Evolutionary conservation across 2,113 vertebrate genomes (phyloP).

Genomic region (Anarhynchus alexandrinus): DNA sequence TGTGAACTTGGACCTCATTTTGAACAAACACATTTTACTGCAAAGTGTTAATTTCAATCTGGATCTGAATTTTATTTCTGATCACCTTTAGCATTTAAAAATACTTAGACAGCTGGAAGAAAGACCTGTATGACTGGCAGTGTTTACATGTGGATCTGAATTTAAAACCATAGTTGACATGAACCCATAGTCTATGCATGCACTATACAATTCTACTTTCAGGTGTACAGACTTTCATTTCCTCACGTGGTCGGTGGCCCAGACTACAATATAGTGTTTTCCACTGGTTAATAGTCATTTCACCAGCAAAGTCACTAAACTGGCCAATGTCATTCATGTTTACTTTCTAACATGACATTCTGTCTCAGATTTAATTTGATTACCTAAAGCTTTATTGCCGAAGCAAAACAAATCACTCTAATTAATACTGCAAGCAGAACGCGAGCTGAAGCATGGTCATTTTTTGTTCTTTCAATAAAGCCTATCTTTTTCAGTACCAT

Average conservation of each 20-base stretch:
- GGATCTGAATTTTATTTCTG: not conserved
- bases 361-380: conserved; percentile 52
- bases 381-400: conserved; percentile 60
- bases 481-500: not conserved
- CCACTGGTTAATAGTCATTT: conserved; percentile 21
- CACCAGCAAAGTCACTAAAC: conserved; percentile 20
- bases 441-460: not conserved
- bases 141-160: not conserved
- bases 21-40: not conserved
- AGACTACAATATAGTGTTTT: not conserved
- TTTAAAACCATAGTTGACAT: not conserved
- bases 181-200: not conserved
- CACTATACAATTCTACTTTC: not conserved
- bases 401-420: conserved; percentile 56
- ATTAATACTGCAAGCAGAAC: conserved; percentile 28
- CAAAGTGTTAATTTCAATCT: not conserved
- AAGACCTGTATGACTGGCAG: not conserved
- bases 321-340: conserved; percentile 32
- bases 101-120: not conserved
- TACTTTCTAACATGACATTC: conserved; percentile 23
- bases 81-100: not conserved
- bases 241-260: not conserved
- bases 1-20: not conserved
- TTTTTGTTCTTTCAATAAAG: conserved; percentile 27
- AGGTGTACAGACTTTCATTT: not conserved